Conservation (phyloP, 2,888 invertebrate genomes). For the Anthoptus insignis region DNA sequence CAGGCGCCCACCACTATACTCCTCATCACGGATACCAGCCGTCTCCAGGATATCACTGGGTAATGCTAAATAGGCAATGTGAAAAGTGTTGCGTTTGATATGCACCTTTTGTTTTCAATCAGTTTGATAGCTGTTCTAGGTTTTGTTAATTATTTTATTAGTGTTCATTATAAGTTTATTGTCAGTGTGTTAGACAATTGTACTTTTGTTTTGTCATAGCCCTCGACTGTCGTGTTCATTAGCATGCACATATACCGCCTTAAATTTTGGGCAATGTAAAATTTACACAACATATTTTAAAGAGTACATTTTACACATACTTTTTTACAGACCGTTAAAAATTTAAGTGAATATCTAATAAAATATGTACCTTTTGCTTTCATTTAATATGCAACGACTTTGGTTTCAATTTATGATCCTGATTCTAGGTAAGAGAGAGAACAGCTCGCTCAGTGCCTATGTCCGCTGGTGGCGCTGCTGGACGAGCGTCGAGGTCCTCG, state of each 20-base stretch:
- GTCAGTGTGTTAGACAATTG: conserved; percentile 63
- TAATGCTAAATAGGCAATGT: conserved; percentile 85
- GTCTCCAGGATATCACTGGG: conserved; percentile 92
- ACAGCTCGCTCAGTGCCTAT: conserved; percentile 97
- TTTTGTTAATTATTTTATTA: conserved; percentile 55
- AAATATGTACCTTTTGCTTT: conserved; percentile 5
- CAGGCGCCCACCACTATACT: conserved; percentile 88
- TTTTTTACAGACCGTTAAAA: conserved; percentile 15
- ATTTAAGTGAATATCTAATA: conserved; percentile 24
- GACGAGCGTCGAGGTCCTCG: conserved; percentile 92
- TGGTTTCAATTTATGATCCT: conserved; percentile 32
- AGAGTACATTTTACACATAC: conserved; percentile 20
- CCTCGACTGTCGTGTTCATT: conserved; percentile 56
- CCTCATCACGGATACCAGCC: conserved; percentile 91
- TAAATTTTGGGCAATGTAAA: conserved; percentile 11
- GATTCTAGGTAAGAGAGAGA: conserved; percentile 94
- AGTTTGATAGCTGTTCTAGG: conserved; percentile 62
- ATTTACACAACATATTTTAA: conserved; percentile 28
- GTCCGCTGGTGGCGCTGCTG: conserved; percentile 86
- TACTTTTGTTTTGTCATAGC: conserved; percentile 55
- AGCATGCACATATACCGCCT: conserved; percentile 64
- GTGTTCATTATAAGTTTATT: conserved; percentile 60
- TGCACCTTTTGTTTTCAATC: conserved; percentile 60
- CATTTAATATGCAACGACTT: conserved; percentile 28
- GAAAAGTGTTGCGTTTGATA: conserved; percentile 68